These are phyloP conservation scores for Amphipyra berbera DNA, from an alignment of 2,888 invertebrate species.

Conservation along the genomic window DNA sequence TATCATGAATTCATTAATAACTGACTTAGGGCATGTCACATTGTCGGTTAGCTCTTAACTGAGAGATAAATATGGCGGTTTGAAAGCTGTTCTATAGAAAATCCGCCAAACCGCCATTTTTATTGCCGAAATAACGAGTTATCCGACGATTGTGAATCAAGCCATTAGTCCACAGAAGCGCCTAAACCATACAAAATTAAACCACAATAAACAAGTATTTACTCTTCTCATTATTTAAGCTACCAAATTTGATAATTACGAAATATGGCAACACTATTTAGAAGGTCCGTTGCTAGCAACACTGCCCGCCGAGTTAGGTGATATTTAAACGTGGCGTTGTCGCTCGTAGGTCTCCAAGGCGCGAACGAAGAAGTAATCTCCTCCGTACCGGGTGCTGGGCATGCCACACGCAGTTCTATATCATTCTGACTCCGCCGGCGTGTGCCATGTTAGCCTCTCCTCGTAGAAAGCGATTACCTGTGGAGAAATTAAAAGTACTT, in stretches of 20 bases:
- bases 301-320: conserved; percentile 8
- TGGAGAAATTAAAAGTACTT: conserved; percentile 9
- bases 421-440: conserved; percentile 89
- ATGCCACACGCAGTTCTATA: conserved; percentile 35
- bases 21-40: too few relatives aligned
- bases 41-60: too few relatives aligned
- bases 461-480: conserved; percentile 98
- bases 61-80: too few relatives aligned
- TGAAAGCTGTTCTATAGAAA: too few relatives aligned
- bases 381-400: conserved; percentile 39
- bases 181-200: conserved; percentile 20
- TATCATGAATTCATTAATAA: conserved; percentile 32
- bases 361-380: conserved; percentile 38
- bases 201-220: conserved; percentile 14
- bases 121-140: too few relatives aligned
- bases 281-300: conserved; percentile 24
- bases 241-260: conserved; percentile 42
- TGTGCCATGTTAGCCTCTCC: conserved; percentile 98
- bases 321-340: conserved; percentile 31
- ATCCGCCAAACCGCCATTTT: background rate
- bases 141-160: too few relatives aligned
- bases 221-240: conserved; percentile 23
- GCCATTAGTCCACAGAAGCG: conserved; percentile 10
- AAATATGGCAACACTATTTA: conserved; percentile 48
- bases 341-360: conserved; percentile 34